Percentiles rank a stretch among this genome's conserved stretches.
These are phyloP conservation scores for Corvus cornix DNA, from an alignment of 2,113 vertebrate genomes.

Conservation along the genomic window DNA sequence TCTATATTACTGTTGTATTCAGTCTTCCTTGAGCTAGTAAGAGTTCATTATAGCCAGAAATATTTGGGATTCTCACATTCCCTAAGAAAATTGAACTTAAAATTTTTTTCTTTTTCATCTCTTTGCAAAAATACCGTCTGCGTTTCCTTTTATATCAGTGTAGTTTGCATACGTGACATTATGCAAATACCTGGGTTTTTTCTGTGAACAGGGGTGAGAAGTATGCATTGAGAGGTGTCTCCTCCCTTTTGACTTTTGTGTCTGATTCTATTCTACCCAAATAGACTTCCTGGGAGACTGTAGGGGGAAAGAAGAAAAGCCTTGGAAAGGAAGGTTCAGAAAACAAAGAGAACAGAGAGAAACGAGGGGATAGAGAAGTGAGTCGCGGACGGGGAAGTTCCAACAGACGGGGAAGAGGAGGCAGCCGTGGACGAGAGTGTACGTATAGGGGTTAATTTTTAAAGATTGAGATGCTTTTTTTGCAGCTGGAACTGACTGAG, in stretches of 20 bases:
- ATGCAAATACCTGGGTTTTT: fast-evolving
- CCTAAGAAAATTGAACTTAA: neutral
- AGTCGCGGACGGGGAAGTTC: conserved; percentile 84
- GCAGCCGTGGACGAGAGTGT: conserved; percentile 87
- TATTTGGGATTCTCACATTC: neutral
- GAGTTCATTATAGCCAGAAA: neutral
- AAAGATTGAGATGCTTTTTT: neutral
- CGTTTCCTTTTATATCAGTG: neutral
- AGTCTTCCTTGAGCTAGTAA: neutral
- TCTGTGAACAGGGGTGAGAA: neutral
- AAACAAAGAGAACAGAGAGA: conserved; percentile 90
- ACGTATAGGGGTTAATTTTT: conserved; percentile 17
- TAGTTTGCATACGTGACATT: neutral
- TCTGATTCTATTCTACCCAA: conserved; percentile 42
- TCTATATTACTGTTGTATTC: neutral
- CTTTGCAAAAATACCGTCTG: neutral
- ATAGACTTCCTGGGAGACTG: conserved; percentile 97
- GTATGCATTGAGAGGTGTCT: neutral
- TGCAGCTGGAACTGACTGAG: neutral
- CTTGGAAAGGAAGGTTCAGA: conserved; percentile 90
- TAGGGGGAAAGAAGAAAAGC: conserved; percentile 93
- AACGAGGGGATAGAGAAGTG: conserved; percentile 85
- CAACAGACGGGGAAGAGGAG: conserved; percentile 84
- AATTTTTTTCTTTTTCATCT: neutral
- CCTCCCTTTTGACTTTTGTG: conserved; percentile 4